Evolutionary conservation across 1,140 invertebrate species (phyloP), one percentile per base, ranked within the genome.

Genomic region (Drosophila paulistorum): DNA sequence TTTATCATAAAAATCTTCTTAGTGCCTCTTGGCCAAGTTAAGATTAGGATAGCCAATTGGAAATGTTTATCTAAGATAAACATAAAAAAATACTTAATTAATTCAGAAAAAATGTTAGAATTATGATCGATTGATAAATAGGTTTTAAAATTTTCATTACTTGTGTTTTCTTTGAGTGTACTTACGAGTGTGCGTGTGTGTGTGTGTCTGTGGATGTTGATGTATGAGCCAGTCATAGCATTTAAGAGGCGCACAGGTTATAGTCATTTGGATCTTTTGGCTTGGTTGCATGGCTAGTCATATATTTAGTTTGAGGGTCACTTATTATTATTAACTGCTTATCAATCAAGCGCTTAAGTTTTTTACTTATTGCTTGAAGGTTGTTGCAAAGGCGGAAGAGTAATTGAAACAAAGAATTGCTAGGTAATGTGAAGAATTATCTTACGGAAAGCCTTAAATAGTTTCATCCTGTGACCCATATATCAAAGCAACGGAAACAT

Each of bases 221-320:
- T 74, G 71, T 72, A 83, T 70, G 65, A 63, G 65, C 51, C 77
- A 77, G 68, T 77, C 79, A 76, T 73, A 79, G 82, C 77, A 87
- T 73, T 86, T 79, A 87, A 73, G 79, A 60, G 14, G 75, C 62
- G 64, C 71, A 82, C 26, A 33, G 26, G 70, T 71, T 82, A 69
- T 42, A 65, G 62, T 66, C 51, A 48, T 60, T 42, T 23, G 26
- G 62, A 23, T 45, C 41, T 51, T 33, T 39, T 64, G 45, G 37
- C 33, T 23, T 54, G 17, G 45, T 57, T 42, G 48, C 54, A 42
- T 59, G 35, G 9, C 26, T 41, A 26, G 35, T 66, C 64, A 55
- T 51, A 35, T 57, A 59, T 75, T 76, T 68, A 54, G 65, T 51
- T 59, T 41, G 68, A 62, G 64, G 58, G 57, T 67, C 69, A 68